Evolutionary conservation across 2,888 invertebrate genomes (phyloP), one percentile per base, ranked within the genome.

Genomic region (Exephanes ischioxanthus): DNA sequence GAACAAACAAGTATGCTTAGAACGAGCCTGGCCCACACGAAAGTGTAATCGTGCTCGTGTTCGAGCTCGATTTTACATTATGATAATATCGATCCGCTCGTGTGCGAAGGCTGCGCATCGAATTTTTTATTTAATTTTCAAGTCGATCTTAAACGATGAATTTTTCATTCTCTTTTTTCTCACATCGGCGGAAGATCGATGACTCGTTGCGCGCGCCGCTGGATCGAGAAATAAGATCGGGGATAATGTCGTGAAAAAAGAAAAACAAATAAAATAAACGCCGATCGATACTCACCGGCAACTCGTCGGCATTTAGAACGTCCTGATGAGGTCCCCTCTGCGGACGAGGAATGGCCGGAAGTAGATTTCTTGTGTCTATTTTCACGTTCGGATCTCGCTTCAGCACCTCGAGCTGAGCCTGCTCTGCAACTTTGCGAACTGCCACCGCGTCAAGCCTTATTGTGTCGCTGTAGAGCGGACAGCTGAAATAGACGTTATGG

Each of bases 391-490:
- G 93, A 87, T 93, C 88, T 4, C 89, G 84, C 16, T 91, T 85
- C 61, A 92, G 90, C 4, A 95, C 84, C 80, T 94, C 90, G 37
- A 91, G 89, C 73, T 94, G 92, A 0, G 94, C 94, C 53, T 89
- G 89, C 78, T 93, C 89, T 0, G 94, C 95, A 4, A 94, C 94
- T 85, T 89, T 91, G 37, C 93, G 85, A n/a, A 95, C 94, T 30
- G 92, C 91, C 33, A 91, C 89, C 11, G 93, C 91, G 85, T 95
- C 94, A 26, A 95, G 70, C 37, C 88, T 86, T 16, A 89, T 86
- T 72, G 93, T 94, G 86, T 95, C 94, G 16, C 93, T 94, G 87
- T 93, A 94, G 14, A 95, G 87, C 3, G 95, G 95, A 88, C 95
- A 95, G 6, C 94, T 94, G 66, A 84, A 89, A 89, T 19, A 37